Base-by-base conservation (phyloP, 1,140 invertebrate genomes). In the Brachionus sp. region DNA sequence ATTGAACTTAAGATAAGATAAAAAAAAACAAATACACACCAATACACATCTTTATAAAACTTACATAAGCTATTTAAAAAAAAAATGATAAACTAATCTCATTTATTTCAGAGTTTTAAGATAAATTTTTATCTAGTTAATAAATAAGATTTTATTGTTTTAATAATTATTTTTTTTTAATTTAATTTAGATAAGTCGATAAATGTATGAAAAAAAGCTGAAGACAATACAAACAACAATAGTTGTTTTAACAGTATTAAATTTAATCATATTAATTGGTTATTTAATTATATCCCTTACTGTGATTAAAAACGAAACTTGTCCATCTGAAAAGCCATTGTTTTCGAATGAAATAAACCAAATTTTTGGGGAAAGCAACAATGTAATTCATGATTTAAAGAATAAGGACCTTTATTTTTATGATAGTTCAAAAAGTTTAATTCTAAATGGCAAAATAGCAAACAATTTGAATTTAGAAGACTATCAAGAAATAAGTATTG, bases 231-330 rank as follows among this genome's bases (percentile, higher is more conserved):
- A 70, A 39, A 16, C 16, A 70, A 39, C 33, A 39, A 39, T 70
- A 39, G 35, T 70, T 10, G 37, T 70, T 37, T 70, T 70, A 39
- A 70, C 66, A 19, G 37, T 70, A 19, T 37, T 70, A 19, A 70
- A 70, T 16, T 42, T 70, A n/a, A 16, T 39, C 19, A 12, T 70
- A 16, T 10, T 70, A 19, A 6, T 39, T 16, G 66, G 66, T 7
- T 70, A 70, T 9, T 39, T 70, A 23, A 39, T 70, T 37, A 70
- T 70, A 70, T 70, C 66, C 13, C 16, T 70, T 5, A 70, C 66
- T 37, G 33, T 70, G 16, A n/a, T 70, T 39, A 37, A 19, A 39
- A 70, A 70, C 13, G 35, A 70, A 16, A 39, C 29, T 6, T 37
- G 66, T 70, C 37, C 66, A 16, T 5, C n/a, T 70, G 64, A 39